These are phyloP conservation scores for Heliothis subflexa DNA, from an alignment of 1,140 invertebrate genomes.

Conservation along the genomic window DNA sequence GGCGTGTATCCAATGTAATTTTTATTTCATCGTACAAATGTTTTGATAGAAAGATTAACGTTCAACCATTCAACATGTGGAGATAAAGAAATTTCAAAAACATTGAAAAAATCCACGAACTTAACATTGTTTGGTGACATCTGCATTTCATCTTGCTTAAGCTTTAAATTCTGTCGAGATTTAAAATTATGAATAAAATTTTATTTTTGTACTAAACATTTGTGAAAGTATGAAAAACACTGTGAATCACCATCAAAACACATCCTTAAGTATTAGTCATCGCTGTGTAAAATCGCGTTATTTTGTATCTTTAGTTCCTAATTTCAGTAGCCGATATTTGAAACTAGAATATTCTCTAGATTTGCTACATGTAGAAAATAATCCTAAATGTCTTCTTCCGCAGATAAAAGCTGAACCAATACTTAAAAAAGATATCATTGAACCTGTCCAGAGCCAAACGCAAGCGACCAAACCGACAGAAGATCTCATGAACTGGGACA, in stretches of 20 bases:
- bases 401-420: slow-evolving; percentile 65
- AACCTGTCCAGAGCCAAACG: slow-evolving; percentile 4
- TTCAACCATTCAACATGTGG: neutral
- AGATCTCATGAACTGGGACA: slow-evolving; percentile 78
- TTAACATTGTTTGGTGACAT: neutral
- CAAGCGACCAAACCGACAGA: slow-evolving; percentile 54
- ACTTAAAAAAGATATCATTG: neutral
- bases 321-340: neutral
- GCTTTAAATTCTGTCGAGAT: no score
- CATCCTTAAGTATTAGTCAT: neutral
- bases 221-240: neutral
- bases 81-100: neutral
- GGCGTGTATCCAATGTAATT: slow-evolving; percentile 14
- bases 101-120: neutral
- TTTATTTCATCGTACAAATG: slow-evolving; percentile 6
- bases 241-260: neutral
- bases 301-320: neutral
- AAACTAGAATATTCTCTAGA: no score
- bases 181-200: no score
- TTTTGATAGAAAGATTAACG: slow-evolving; percentile 19
- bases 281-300: neutral
- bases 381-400: slow-evolving; percentile 41
- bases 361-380: neutral
- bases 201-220: neutral
- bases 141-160: neutral